A percentile compares a stretch with the other conserved stretches of the same genome.
Evolutionary conservation across 1,140 invertebrate genomes (phyloP).

Genomic region (Sesamia nonagrioides): DNA sequence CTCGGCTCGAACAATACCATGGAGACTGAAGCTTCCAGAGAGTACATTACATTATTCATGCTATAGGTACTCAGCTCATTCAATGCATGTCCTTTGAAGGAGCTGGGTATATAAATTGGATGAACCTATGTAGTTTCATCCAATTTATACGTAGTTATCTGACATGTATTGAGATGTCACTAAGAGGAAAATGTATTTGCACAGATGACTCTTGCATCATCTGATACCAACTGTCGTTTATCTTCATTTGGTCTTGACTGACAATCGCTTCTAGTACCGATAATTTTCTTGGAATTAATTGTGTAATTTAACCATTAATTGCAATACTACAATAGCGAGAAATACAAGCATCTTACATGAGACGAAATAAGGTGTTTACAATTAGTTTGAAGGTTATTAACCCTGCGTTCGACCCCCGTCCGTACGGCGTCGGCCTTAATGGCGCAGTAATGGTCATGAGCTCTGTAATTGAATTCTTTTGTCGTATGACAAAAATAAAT

Average conservation of each 20-base stretch:
- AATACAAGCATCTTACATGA: conserved; percentile 4
- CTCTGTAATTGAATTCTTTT: not conserved
- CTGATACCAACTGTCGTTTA: conserved; percentile 19
- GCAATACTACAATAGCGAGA: conserved; percentile 3
- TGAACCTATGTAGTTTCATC: too few species aligned
- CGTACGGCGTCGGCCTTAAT: not conserved
- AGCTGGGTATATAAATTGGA: too few species aligned
- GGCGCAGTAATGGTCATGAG: conserved; percentile 14
- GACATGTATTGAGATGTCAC: conserved; percentile 27
- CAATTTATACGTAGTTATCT: not conserved
- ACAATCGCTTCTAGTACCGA: conserved; percentile 27
- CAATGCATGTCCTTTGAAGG: not conserved
- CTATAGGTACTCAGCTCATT: not conserved
- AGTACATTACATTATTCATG: not conserved
- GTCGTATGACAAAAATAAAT: not conserved
- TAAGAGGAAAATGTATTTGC: conserved; percentile 17
- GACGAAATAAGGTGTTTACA: conserved; percentile 7
- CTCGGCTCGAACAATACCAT: conserved; percentile 4
- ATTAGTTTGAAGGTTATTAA: conserved; percentile 23
- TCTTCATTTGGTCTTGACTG: conserved; percentile 29
- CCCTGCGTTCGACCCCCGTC: conserved; percentile 1
- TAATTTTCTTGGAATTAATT: conserved; percentile 29
- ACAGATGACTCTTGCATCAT: conserved; percentile 29
- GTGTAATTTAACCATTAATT: conserved; percentile 19
- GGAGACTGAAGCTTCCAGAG: not conserved